Evolutionary conservation across 2,888 invertebrate species (phyloP).

Genomic region (Xylota segnis): DNA sequence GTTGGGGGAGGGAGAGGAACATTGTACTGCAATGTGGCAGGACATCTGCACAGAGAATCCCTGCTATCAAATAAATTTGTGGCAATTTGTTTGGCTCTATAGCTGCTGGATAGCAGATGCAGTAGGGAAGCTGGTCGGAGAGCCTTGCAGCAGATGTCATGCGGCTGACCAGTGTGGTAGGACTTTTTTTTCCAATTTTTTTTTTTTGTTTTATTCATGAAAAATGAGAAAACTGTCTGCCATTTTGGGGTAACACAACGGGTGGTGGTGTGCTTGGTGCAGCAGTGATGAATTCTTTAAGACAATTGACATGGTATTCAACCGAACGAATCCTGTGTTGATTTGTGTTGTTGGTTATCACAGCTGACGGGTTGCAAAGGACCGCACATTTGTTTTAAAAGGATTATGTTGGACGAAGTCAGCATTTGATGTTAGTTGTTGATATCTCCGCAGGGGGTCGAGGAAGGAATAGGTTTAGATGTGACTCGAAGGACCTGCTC

Average conservation of each 20-base stretch:
- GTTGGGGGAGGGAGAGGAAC: background rate
- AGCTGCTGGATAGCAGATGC: conserved; percentile 41
- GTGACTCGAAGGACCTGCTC: no score
- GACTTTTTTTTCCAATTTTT: conserved; percentile 24
- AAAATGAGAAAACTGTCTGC: conserved; percentile 31
- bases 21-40: conserved; percentile 41
- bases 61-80: conserved; percentile 70
- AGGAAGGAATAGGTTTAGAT: no score
- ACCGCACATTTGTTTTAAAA: no score
- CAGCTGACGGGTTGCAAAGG: background rate
- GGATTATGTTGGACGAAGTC: no score
- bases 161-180: conserved; percentile 58
- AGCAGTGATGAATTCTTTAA: background rate
- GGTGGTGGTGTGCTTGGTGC: no score
- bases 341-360: background rate
- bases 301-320: conserved; percentile 1
- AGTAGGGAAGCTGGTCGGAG: conserved; percentile 40
- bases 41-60: conserved; percentile 59
- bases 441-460: no score
- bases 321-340: background rate
- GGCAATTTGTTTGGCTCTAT: conserved; percentile 70
- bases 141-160: conserved; percentile 66
- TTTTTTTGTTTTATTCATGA: conserved; percentile 1
- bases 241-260: background rate
- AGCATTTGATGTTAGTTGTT: no score